These are phyloP conservation scores for Carapus acus DNA, from an alignment of 2,797 vertebrate species.

Conservation along the genomic window DNA sequence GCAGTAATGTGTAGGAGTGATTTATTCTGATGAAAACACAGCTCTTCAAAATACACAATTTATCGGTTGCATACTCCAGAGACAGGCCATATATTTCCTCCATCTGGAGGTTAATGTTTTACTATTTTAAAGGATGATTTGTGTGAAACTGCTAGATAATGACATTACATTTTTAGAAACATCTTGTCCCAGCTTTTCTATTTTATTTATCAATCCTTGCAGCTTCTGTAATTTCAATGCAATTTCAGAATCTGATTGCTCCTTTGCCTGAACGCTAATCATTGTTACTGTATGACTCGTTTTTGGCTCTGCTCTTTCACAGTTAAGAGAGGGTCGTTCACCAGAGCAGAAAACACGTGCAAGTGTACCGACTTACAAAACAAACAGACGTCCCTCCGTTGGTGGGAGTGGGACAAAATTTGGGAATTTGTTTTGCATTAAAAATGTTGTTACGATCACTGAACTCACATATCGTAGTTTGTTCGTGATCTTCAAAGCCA, in stretches of 20 bases:
- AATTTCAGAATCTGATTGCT: slow-evolving; percentile 74
- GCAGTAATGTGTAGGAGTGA: no score
- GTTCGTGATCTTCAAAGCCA: no score
- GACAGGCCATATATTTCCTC: slow-evolving; percentile 9
- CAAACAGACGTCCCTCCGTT: no score
- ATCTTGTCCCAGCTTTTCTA: slow-evolving; percentile 46
- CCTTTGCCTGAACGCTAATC: slow-evolving; percentile 68
- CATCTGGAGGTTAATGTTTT: slow-evolving; percentile 42
- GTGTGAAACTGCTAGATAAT: slow-evolving; percentile 60
- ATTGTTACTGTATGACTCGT: slow-evolving; percentile 47
- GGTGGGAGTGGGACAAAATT: no score
- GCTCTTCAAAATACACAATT: slow-evolving; percentile 31
- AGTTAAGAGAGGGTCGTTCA: slow-evolving; percentile 50
- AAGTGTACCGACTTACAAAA: neutral
- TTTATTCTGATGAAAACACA: slow-evolving; percentile 43
- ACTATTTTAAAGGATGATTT: slow-evolving; percentile 54
- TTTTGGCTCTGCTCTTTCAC: slow-evolving; percentile 42
- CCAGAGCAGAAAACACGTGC: slow-evolving; percentile 26
- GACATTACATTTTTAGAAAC: slow-evolving; percentile 60
- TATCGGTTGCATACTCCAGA: slow-evolving; percentile 30
- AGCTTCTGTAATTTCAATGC: slow-evolving; percentile 68
- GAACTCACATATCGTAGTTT: no score
- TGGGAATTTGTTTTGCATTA: no score
- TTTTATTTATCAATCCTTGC: slow-evolving; percentile 64
- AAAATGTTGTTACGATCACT: no score